Conservation (phyloP, 2,888 invertebrate genomes). For the Cosmia trapezina region DNA sequence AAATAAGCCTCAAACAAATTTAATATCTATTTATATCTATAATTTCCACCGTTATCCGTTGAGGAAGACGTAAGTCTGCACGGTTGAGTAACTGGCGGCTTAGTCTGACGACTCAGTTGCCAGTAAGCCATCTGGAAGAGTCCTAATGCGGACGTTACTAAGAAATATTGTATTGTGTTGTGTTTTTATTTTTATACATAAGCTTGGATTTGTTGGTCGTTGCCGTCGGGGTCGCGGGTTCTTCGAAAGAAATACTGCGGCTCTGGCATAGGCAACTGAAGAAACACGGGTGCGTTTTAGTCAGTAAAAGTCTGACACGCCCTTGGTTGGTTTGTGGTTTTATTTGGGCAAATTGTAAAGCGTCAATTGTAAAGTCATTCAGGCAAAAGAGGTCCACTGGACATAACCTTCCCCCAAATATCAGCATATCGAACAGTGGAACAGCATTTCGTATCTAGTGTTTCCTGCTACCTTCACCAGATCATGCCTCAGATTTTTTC, state of each 20-base stretch:
- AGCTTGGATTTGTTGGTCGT: neutral
- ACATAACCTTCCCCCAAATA: neutral
- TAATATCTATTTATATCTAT: constrained; percentile 39
- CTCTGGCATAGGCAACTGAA: no score
- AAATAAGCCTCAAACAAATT: neutral
- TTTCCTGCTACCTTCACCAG: neutral
- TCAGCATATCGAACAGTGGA: rapidly evolving
- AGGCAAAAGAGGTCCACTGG: neutral
- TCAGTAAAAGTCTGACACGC: no score
- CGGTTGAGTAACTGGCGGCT: constrained; percentile 46
- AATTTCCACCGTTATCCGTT: constrained; percentile 25
- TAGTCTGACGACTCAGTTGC: constrained; percentile 35
- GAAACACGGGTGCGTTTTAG: no score
- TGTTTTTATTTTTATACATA: constrained; percentile 17
- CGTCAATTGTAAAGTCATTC: no score
- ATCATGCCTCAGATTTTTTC: neutral
- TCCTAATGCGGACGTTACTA: constrained; percentile 10
- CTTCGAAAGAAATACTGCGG: no score
- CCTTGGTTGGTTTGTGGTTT: neutral
- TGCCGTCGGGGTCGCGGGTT: no score
- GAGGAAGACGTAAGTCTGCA: constrained; percentile 43
- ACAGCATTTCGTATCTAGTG: neutral
- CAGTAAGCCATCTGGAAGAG: constrained; percentile 27
- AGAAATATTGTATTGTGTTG: constrained; percentile 23
- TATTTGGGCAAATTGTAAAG: neutral